Percentiles rank a stretch among this genome's conserved stretches.
Evolutionary conservation across 2,888 invertebrate genomes (phyloP).

Genomic region (Nemoura dubitans): DNA sequence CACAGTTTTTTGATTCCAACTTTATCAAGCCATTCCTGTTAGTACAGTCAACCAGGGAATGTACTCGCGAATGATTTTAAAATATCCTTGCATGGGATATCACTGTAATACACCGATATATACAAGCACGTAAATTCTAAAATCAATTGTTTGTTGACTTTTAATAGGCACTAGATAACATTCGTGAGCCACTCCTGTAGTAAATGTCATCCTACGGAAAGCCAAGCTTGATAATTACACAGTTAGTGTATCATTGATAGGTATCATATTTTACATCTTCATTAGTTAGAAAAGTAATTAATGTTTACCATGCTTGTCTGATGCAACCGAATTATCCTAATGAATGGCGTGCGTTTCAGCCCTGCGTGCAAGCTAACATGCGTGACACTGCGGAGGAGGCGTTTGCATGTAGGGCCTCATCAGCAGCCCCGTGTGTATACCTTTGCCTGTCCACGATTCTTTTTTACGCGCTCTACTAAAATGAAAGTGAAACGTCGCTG

Average conservation of each 20-base stretch:
- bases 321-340: not conserved
- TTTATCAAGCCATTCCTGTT: too few species aligned
- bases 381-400: too few species aligned
- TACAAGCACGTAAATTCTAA: not conserved
- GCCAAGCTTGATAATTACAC: not conserved
- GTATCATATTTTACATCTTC: conserved; percentile 12
- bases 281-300: conserved; percentile 12
- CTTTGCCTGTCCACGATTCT: not conserved
- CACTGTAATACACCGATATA: not conserved
- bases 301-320: not conserved
- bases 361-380: not conserved
- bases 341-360: not conserved
- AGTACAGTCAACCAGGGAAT: too few species aligned
- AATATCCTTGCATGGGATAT: too few species aligned
- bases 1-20: too few species aligned
- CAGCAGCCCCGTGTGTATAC: not conserved
- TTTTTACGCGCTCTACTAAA: conserved; percentile 12
- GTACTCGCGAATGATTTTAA: too few species aligned
- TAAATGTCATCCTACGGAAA: not conserved
- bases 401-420: not conserved
- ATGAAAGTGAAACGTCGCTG: not conserved
- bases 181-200: not conserved
- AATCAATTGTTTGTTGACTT: not conserved
- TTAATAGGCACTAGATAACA: not conserved
- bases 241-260: conserved; percentile 7